Conservation (phyloP, 2,888 invertebrate genomes). For the Drosophila kokeensis region DNA sequence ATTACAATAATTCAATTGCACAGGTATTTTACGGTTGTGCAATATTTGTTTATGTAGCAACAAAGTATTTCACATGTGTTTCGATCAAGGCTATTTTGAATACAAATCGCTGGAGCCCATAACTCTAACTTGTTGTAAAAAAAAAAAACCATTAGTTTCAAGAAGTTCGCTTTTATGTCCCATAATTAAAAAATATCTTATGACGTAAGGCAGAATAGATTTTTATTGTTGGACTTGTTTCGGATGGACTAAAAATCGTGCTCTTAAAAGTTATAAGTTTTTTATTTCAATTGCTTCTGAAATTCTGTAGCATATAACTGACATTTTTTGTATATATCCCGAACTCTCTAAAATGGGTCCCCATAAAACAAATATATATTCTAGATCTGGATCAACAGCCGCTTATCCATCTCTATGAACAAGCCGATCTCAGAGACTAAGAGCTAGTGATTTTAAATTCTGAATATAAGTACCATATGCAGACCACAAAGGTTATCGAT, state of each 20-base stretch:
- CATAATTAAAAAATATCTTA: neutral
- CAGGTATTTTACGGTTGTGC: neutral
- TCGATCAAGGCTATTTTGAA: constrained; percentile 1
- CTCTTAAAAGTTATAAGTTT: neutral
- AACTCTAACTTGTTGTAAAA: too few relatives aligned
- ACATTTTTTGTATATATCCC: too few relatives aligned
- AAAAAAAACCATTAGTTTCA: neutral
- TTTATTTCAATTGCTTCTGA: neutral
- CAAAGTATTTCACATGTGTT: neutral
- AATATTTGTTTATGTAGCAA: neutral
- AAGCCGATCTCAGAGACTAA: neutral
- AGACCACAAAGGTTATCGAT: neutral
- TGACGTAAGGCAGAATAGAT: neutral
- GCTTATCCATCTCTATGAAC: neutral
- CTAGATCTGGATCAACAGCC: neutral
- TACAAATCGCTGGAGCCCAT: neutral
- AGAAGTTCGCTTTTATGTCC: neutral
- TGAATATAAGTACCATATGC: neutral
- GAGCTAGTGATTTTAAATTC: rapidly evolving
- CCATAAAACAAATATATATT: neutral
- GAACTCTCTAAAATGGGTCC: neutral
- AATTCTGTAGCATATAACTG: neutral
- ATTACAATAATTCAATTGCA: neutral
- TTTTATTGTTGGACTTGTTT: neutral
- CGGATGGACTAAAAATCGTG: neutral